Evolutionary conservation across 2,113 vertebrate species (phyloP).

Genomic region (Brachypodius melanocephalos): DNA sequence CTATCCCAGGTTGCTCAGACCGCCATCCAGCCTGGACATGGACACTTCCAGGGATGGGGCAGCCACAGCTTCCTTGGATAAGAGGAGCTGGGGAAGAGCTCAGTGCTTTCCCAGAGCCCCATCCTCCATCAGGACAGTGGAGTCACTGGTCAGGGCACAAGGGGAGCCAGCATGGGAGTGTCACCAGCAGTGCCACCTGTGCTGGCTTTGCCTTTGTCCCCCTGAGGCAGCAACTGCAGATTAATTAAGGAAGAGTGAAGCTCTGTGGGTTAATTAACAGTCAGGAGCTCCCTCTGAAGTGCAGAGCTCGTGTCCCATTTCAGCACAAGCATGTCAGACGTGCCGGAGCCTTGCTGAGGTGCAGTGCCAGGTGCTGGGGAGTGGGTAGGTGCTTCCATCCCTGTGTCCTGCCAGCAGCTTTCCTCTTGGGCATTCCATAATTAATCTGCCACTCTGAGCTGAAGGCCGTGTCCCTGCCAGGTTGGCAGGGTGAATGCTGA

Average conservation of each 20-base stretch:
- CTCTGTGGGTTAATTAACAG: neutral
- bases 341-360: rapidly evolving
- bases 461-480: neutral
- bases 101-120: neutral
- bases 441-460: neutral
- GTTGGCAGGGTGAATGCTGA: neutral
- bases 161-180: rapidly evolving
- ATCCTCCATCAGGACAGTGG: rapidly evolving
- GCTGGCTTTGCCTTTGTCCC: neutral
- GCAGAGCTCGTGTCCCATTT: neutral
- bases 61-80: neutral
- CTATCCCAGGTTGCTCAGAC: neutral
- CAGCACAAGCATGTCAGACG: rapidly evolving
- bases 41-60: neutral
- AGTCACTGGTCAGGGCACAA: neutral
- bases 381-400: neutral
- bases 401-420: neutral
- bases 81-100: neutral
- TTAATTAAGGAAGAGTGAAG: neutral
- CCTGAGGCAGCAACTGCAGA: neutral
- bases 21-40: neutral
- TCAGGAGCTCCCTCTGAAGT: neutral
- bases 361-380: neutral
- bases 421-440: neutral
- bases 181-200: rapidly evolving